Evolutionary conservation across 1,140 invertebrate genomes (phyloP).

Genomic region (Anadara kagoshimensis): DNA sequence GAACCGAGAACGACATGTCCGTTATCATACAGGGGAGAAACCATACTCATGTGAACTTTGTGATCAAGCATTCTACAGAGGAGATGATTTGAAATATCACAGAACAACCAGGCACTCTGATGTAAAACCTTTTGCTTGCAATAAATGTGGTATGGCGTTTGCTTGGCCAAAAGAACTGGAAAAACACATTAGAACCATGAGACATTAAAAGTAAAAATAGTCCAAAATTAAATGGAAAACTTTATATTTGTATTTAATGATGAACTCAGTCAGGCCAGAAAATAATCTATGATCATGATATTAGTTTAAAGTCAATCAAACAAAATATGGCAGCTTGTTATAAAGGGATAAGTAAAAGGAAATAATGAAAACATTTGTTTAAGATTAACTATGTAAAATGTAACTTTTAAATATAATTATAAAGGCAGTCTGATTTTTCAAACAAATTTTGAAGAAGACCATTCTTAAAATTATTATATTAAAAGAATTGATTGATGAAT

Average conservation of each 20-base stretch:
- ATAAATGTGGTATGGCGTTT: slow-evolving; percentile 52
- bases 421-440: too few relatives aligned
- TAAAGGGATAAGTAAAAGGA: too few relatives aligned
- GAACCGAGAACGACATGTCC: slow-evolving; percentile 67
- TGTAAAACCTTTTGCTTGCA: slow-evolving; percentile 55
- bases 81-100: slow-evolving; percentile 68
- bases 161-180: slow-evolving; percentile 61
- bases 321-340: too few relatives aligned
- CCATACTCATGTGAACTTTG: slow-evolving; percentile 68
- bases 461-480: too few relatives aligned
- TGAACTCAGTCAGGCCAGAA: neutral
- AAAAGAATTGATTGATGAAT: too few relatives aligned
- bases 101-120: slow-evolving; percentile 64
- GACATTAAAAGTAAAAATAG: slow-evolving; percentile 4
- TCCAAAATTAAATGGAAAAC: neutral
- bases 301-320: neutral
- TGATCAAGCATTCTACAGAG: slow-evolving; percentile 59
- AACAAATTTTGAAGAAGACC: too few relatives aligned
- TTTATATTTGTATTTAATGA: neutral
- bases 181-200: slow-evolving; percentile 45
- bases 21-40: slow-evolving; percentile 67
- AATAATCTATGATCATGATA: neutral
- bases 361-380: too few relatives aligned
- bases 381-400: too few relatives aligned
- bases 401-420: too few relatives aligned